phyloP scores from a whole-genome alignment of 2,797 vertebrate species.

The Periparus ater region DNA sequence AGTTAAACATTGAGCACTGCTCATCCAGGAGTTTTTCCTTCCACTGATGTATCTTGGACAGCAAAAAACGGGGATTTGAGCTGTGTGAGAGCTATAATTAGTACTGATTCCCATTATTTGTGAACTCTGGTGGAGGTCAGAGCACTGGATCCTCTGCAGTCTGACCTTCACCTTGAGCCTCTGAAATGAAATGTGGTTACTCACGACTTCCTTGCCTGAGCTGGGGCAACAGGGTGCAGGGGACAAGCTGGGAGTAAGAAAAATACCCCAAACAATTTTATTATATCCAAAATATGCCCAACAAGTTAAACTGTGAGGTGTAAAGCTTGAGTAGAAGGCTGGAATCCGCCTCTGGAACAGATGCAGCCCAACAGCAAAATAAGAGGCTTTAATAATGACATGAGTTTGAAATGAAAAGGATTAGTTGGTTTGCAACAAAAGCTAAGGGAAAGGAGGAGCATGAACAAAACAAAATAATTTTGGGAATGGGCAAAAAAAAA shows the following conservation, averaged over 20 bases:
- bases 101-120: background rate
- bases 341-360: background rate
- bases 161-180: background rate
- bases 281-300: background rate
- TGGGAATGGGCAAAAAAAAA: background rate
- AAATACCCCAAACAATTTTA: background rate
- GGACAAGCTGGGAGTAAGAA: background rate
- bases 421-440: background rate
- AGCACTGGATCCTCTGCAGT: background rate
- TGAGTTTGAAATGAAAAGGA: slow-evolving; percentile 39
- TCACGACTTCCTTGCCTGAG: background rate
- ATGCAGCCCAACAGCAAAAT: background rate
- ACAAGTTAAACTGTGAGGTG: background rate
- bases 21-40: background rate
- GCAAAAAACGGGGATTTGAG: background rate
- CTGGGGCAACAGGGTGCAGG: background rate
- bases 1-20: background rate
- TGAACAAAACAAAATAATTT: background rate
- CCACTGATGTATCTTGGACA: background rate
- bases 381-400: slow-evolving; percentile 35
- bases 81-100: background rate
- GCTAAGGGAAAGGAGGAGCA: background rate
- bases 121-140: background rate
- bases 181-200: background rate
- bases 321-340: background rate